These are phyloP conservation scores for Baryphthengus martii DNA, from an alignment of 2,113 vertebrate species.

Conservation along the genomic window DNA sequence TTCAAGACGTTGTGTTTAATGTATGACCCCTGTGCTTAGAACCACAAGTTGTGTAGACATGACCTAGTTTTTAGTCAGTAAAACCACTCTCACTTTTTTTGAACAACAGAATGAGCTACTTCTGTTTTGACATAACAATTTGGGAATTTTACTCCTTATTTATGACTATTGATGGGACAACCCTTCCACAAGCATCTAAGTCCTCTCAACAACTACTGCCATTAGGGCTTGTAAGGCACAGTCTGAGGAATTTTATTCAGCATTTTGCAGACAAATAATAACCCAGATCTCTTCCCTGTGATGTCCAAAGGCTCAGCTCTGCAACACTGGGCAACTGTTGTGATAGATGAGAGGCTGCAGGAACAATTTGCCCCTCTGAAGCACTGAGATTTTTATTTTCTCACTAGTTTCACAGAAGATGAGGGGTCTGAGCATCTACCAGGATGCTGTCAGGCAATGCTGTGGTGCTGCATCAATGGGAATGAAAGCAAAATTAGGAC, in stretches of 20 bases:
- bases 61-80: not conserved
- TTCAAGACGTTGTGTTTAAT: not conserved
- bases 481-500: not conserved
- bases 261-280: not conserved
- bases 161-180: not conserved
- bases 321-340: rapidly evolving
- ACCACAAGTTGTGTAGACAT: not conserved
- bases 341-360: not conserved
- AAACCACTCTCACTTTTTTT: not conserved
- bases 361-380: not conserved
- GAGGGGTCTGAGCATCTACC: not conserved
- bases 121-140: not conserved
- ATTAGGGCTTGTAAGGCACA: not conserved
- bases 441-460: not conserved
- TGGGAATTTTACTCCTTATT: not conserved
- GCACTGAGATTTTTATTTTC: not conserved
- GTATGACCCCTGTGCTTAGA: not conserved
- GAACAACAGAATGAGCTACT: not conserved
- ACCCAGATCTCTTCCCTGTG: not conserved
- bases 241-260: not conserved
- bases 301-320: not conserved
- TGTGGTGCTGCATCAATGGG: not conserved
- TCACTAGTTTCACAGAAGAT: not conserved
- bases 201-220: not conserved
- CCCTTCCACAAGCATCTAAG: not conserved